Evolutionary conservation across 92 coral and sea anemone species (phyloP), one percentile per base, ranked within the genome.

Genomic region (Epizoanthus stellaris): DNA sequence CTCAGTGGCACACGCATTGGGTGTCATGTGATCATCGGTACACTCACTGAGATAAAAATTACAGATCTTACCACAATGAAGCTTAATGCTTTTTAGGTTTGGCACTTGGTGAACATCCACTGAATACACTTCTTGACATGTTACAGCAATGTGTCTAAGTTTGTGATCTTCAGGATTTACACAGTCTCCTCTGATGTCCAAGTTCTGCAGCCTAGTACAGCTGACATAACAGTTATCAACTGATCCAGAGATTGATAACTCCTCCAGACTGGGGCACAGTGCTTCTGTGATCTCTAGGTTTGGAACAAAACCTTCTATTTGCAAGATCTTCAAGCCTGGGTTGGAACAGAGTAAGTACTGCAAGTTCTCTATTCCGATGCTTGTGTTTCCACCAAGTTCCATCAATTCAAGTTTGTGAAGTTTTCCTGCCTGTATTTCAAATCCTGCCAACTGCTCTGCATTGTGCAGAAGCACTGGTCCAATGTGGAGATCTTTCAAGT

Each of bases 141-240:
- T 67, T 23, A 83, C 63, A 54, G 85, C 76, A 16, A 88, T 64
- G 11, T 39, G 4, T 36, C 76, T 69, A 8, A 60, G 58, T 30
- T 75, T 53, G 5, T 21, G 45, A 69, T 76, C 76, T 1, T 83
- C 87, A 20, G 86, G 80, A 70, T 73, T 61, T 42, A 85, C 65
- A 59, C 86, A 89, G 76, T 89, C 89, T n/a, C 87, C 89, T 52
- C 85, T 80, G 66, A 89, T 74, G 53, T 85, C 89, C 40, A 81
- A 67, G 58, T 85, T 85, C 74, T 82, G 81, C 9, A 84, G 80
- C 45, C 72, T 87, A 34, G 52, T 3, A 15, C 89, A 84, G 52
- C 75, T 56, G 66, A 86, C 52, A 15, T 19, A 75, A 76, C 77
- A 56, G 30, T 83, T 62, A 14, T 61, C 54, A 49, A 79, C 88